Base-by-base conservation (phyloP, 2,888 invertebrate species). In the Cerastoderma edule region DNA sequence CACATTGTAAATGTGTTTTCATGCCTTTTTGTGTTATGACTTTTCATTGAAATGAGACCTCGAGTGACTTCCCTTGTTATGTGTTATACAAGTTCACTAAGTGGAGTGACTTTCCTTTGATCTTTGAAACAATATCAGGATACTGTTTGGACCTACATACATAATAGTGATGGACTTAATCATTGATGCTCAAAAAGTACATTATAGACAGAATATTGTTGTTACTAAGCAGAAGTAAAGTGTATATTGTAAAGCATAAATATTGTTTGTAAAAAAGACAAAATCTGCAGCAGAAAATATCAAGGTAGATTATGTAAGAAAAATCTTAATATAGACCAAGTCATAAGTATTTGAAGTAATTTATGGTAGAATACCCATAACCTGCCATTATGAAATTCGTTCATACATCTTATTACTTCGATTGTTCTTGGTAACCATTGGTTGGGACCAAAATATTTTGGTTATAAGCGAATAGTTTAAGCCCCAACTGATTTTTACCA, bases 61-160 rank as follows among this genome's bases (percentile, higher is more conserved):
- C 24, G 60, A 60, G 60, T 60, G 60, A 39, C 39, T 60, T 60
- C 60, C 60, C 60, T 35, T 39, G 60, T 60, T n/a, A 60, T 39
- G 33, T 32, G 60, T 19, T 22, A 33, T 39, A 32, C 28, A 39
- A 16, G 16, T 39, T 19, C 27, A 8, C n/a, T 60, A 10, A 6
- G 32, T n/a, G n/a, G 33, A 56, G 56, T 56, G 27, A 56, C 56
- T 56, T 56, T n/a, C 56, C 56, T 24, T 53, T 53, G 4, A 53
- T 27, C n/a, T 22, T 30, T 56, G 56, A 56, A 56, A 32, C 19
- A 32, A 19, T n/a, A 56, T 19, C 5, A 56, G 5, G 56, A 32
- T 3, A 8, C 32, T 56, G 28, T 56, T 32, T 27, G 27, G 2
- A 3, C 10, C 2, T 56, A 6, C 19, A 56, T 32, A 56, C 13